Conservation (phyloP, 2,113 vertebrate species). For the Hydrolagus affinis region DNA sequence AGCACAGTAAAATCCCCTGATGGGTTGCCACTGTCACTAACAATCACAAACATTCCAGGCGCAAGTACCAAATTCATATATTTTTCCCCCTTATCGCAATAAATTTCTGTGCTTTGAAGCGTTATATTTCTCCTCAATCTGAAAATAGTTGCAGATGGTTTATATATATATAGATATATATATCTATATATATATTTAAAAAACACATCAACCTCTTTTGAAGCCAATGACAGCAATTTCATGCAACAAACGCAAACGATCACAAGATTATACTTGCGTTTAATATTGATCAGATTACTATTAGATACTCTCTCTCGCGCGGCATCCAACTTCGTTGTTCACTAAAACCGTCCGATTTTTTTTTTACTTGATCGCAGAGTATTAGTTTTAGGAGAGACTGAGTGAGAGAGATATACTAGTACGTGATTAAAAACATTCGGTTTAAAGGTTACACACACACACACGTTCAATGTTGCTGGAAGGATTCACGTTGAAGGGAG, state of each 20-base stretch:
- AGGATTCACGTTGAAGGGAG: not conserved
- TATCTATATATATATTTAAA: no score
- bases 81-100: not conserved
- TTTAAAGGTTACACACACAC: not conserved
- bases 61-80: not conserved
- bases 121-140: constrained; percentile 14
- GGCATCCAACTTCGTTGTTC: no score
- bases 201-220: not conserved
- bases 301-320: no score
- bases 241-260: not conserved
- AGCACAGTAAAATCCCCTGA: not conserved
- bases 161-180: no score
- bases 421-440: not conserved
- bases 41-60: constrained; percentile 26
- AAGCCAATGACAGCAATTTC: not conserved
- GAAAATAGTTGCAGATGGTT: not conserved
- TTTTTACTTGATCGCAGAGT: no score
- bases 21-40: not conserved
- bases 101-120: not conserved
- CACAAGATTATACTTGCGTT: not conserved
- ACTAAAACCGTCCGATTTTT: not conserved
- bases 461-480: not conserved
- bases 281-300: not conserved
- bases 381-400: not conserved
- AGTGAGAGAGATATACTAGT: no score